A percentile compares a stretch with the other conserved stretches of the same genome.
Evolutionary conservation across 2,113 vertebrate genomes (phyloP).

Genomic region (Marmota monax): DNA sequence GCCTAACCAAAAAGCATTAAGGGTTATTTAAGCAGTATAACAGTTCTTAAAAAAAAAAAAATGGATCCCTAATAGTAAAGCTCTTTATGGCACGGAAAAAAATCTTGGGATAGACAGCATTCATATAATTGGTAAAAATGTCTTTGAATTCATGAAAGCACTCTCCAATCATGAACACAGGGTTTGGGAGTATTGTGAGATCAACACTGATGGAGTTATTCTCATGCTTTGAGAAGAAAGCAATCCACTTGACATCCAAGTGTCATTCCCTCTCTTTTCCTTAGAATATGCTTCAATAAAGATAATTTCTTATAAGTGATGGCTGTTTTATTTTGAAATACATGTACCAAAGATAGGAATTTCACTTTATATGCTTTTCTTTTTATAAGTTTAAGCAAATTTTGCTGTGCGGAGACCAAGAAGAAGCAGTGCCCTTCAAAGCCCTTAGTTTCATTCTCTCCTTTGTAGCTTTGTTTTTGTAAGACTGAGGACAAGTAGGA

Average conservation of each 20-base stretch:
- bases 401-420: neutral
- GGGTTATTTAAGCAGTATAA: constrained; percentile 56
- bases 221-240: neutral
- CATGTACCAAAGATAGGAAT: neutral
- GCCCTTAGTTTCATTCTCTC: neutral
- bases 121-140: constrained; percentile 42
- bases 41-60: constrained; percentile 69
- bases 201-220: neutral
- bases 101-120: constrained; percentile 41
- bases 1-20: constrained; percentile 68
- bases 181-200: neutral
- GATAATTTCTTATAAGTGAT: constrained; percentile 11
- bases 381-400: constrained; percentile 28
- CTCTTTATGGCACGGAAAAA: constrained; percentile 54
- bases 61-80: constrained; percentile 51
- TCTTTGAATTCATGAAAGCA: constrained; percentile 36
- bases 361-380: constrained; percentile 27
- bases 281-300: neutral
- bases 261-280: neutral
- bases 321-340: constrained; percentile 45
- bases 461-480: constrained; percentile 51
- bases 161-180: neutral
- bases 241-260: neutral
- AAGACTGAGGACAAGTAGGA: neutral
- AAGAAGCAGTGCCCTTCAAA: neutral